Evolutionary conservation across 1,140 invertebrate species (phyloP), one percentile per base, ranked within the genome.

Genomic region (Calosoma granatense): DNA sequence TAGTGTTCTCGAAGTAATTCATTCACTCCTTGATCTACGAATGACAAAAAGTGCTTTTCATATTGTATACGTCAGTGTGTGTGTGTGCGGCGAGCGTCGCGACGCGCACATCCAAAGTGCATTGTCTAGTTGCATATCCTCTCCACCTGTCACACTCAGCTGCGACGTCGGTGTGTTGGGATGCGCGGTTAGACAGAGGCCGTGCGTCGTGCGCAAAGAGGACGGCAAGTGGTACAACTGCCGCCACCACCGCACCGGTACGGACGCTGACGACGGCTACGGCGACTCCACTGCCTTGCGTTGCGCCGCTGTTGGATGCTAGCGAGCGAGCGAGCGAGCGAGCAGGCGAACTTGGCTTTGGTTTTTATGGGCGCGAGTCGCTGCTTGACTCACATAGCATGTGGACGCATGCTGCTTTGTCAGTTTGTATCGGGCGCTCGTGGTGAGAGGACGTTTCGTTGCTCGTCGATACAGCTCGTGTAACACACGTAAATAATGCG

Each of bases 121-220:
- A 47, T 47, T 47, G 6, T 47, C 41, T 47, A 17, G 41, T 17
- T 47, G 41, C 41, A 47, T 17, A 47, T 47, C 41, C 41, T 47
- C 41, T 47, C 41, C 41, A 47, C 41, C 41, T 47, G 41, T 47
- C 41, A 47, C 41, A 17, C 41, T 47, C 41, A 47, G 41, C 41
- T 47, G 41, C 41, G 26, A 30, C 6, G 6, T 6, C 26, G 14
- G 14, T 14, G 26, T 14, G 26, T 30, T 11, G 41, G 15, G 41
- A 47, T 47, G 41, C 41, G 41, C 41, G 41, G 41, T 47, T 47
- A 47, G 41, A 47, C 9, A 47, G 17, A 47, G 41, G 15, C 4
- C 41, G 6, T 17, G 41, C n/a, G 17, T 17, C 17, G 41, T 4
- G 15, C 17, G 41, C 6, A 17, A 47, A 9, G 17, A 17, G 17